These are phyloP conservation scores for Macrochelys suwanniensis DNA, from an alignment of 2,797 vertebrate genomes.

Conservation along the genomic window DNA sequence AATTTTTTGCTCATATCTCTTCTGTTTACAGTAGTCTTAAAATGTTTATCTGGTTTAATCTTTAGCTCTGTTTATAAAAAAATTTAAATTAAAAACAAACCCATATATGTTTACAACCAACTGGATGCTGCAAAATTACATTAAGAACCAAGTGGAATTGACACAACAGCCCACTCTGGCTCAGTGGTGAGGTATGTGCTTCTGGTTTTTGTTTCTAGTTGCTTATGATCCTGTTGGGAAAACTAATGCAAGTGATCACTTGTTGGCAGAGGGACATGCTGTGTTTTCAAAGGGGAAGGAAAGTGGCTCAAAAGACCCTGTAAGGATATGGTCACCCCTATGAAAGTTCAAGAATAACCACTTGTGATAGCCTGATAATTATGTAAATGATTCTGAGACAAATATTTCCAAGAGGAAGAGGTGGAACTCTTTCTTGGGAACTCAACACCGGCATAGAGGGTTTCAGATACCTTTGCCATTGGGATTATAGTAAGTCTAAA, in stretches of 20 bases:
- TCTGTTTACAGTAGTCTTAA: too few species aligned
- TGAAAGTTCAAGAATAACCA: not conserved
- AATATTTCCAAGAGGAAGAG: not conserved
- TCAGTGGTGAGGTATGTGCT: not conserved
- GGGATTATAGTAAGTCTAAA: not conserved
- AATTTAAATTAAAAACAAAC: too few species aligned
- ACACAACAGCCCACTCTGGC: not conserved
- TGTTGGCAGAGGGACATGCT: not conserved
- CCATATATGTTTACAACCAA: too few species aligned
- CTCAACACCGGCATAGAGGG: not conserved
- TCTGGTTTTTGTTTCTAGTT: not conserved
- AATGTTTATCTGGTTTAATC: too few species aligned
- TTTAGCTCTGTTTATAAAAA: too few species aligned
- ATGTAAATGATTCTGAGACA: not conserved
- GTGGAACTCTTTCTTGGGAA: not conserved
- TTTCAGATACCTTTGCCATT: not conserved
- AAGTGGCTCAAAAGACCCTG: not conserved
- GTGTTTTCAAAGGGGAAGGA: not conserved
- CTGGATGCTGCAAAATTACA: not conserved
- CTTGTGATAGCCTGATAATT: not conserved
- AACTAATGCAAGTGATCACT: not conserved
- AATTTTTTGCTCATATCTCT: too few species aligned
- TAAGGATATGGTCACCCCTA: not conserved
- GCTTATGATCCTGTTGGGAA: not conserved
- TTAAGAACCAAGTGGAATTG: not conserved